Percentiles rank a stretch among this genome's conserved stretches.
phyloP scores from a whole-genome alignment of 2,797 vertebrate species.

The Liparis tanakae region DNA sequence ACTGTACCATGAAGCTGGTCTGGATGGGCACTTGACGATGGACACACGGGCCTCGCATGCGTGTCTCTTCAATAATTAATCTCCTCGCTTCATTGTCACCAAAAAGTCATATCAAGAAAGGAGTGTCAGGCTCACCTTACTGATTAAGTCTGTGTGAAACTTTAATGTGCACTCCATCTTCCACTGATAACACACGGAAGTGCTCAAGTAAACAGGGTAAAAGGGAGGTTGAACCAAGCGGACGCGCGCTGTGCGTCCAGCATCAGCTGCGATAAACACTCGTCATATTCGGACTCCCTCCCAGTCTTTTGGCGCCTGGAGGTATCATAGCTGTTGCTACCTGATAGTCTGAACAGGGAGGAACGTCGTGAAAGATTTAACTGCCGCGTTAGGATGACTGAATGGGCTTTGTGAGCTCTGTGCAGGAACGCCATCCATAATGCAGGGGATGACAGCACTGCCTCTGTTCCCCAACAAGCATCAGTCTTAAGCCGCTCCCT shows the following conservation, averaged over 20 bases:
- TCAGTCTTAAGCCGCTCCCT: conserved; percentile 60
- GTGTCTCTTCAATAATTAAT: conserved; percentile 84
- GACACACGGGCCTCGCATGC: conserved; percentile 48
- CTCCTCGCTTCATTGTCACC: conserved; percentile 79
- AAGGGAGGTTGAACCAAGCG: conserved; percentile 12
- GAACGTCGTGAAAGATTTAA: conserved; percentile 80
- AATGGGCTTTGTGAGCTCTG: conserved; percentile 75
- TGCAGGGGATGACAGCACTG: conserved; percentile 75
- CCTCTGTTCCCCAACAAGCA: conserved; percentile 62
- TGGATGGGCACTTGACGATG: conserved; percentile 43
- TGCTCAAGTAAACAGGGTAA: not conserved
- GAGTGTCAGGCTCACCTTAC: conserved; percentile 84
- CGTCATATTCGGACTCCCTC: conserved; percentile 39
- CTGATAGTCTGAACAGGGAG: conserved; percentile 70
- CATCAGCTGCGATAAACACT: not conserved
- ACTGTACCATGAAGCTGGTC: not conserved
- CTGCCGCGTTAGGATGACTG: conserved; percentile 68
- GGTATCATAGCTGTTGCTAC: conserved; percentile 55
- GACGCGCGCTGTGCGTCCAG: conserved; percentile 4
- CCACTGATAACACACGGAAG: conserved; percentile 58
- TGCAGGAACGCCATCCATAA: conserved; percentile 79
- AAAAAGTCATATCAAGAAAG: conserved; percentile 84
- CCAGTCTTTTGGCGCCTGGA: conserved; percentile 29
- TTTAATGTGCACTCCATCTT: conserved; percentile 83
- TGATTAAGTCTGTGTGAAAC: conserved; percentile 84